Evolutionary conservation across 1,140 invertebrate genomes (phyloP), one percentile per base, ranked within the genome.

Genomic region (Atta cephalotes): DNA sequence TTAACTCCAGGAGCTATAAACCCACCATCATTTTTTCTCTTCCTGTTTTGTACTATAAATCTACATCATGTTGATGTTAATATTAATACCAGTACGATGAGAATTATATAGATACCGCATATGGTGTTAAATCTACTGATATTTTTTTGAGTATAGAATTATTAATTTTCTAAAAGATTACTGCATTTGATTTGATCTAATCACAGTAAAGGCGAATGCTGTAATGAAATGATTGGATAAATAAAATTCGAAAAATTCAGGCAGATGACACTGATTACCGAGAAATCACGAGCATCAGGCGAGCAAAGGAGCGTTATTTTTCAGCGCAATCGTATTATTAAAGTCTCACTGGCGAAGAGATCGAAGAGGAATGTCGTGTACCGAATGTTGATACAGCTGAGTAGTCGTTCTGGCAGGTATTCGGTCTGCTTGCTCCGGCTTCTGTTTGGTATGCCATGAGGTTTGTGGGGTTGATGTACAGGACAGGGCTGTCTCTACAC

Each of bases 331-430:
- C 84, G 87, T 90, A 90, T 90, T 90, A 90, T 90, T 90, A 90
- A 90, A 90, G 88, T 81, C 66, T 85, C 60, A 82, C 80, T 80
- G 92, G 62, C 87, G 87, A 68, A 85, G 89, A 92, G 93, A 93
- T 93, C 92, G 92, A 94, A 95, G 93, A 95, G 94, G 94, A 95
- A 95, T 95, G 94, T 95, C 95, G 92, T 95, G 94, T 95, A 95
- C 92, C 92, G 89, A 91, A 93, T 95, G 94, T 95, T 95, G 94
- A 95, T 95, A 95, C 94, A 95, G 95, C 95, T 95, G 95, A 95
- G 94, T 95, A 94, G 93, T 94, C 93, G 93, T 92, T 90, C 91
- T 88, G 91, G 92, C 94, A 94, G 93, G 94, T 95, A 95, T 91
- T 88, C 90, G 89, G 90, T 72, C 79, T 68, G 86, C 89, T 90